Evolutionary conservation across 2,888 invertebrate genomes (phyloP).

Genomic region (Hoplodrina blanda): DNA sequence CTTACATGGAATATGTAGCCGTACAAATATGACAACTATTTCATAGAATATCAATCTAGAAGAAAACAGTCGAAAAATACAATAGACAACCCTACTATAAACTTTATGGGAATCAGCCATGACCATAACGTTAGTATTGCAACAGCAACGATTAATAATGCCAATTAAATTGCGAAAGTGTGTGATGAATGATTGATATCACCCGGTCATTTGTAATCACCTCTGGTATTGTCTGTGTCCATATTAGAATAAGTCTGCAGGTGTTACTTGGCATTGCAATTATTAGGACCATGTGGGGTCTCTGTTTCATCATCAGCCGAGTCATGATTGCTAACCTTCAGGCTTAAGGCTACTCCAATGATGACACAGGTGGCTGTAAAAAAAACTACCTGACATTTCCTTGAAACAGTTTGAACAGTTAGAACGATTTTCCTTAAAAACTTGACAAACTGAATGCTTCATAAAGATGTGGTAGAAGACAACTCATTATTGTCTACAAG

Average conservation of each 20-base stretch:
- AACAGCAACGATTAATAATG: conserved; percentile 64
- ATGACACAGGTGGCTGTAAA: conserved; percentile 16
- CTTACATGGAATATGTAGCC: too few species aligned
- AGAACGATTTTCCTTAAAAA: conserved; percentile 3
- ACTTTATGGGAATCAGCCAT: conserved; percentile 53
- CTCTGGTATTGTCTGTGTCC: conserved; percentile 57
- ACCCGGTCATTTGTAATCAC: conserved; percentile 60
- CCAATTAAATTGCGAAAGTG: conserved; percentile 68
- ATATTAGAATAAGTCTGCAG: conserved; percentile 56
- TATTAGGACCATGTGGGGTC: conserved; percentile 52
- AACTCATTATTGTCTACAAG: too few species aligned
- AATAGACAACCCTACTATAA: conserved; percentile 19
- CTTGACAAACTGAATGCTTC: not conserved
- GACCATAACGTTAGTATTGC: conserved; percentile 59
- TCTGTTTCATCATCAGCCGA: conserved; percentile 51
- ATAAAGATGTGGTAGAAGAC: not conserved
- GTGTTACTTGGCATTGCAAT: conserved; percentile 53
- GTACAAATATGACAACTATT: too few species aligned
- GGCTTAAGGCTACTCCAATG: conserved; percentile 2
- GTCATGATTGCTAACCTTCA: conserved; percentile 35
- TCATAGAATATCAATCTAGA: too few species aligned
- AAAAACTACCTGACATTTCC: conserved; percentile 12
- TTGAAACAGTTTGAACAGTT: too few species aligned
- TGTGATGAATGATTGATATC: conserved; percentile 63
- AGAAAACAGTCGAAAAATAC: not conserved